Conservation (phyloP, 2,797 vertebrate species). For the Sebastes trivittatus region DNA sequence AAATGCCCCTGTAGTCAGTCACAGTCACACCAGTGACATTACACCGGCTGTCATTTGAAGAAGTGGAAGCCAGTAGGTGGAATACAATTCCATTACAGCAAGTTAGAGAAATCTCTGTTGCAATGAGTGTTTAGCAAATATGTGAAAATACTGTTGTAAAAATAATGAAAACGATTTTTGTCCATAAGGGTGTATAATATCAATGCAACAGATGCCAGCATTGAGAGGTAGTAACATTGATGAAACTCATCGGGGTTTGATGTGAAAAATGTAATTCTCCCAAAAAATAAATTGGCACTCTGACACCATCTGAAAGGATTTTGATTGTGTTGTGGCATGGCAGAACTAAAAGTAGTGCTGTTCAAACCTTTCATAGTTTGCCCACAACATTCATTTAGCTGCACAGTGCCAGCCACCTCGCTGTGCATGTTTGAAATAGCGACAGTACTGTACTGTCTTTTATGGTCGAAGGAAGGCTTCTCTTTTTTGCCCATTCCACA, state of each 20-base stretch:
- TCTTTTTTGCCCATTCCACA: constrained; percentile 3
- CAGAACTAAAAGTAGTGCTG: constrained; percentile 11
- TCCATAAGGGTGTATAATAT: neutral
- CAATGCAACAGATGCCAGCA: neutral
- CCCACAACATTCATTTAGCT: constrained; percentile 37
- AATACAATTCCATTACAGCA: neutral
- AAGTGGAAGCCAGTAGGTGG: neutral
- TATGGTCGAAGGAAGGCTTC: constrained; percentile 15
- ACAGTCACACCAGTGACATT: neutral
- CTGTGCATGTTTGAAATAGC: constrained; percentile 33
- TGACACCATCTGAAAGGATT: constrained; percentile 43
- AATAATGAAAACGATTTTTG: neutral
- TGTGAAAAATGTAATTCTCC: constrained; percentile 19
- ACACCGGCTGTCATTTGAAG: neutral
- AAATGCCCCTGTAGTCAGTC: constrained; percentile 14
- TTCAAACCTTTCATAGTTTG: constrained; percentile 28
- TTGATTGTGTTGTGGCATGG: constrained; percentile 10
- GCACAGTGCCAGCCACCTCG: constrained; percentile 19
- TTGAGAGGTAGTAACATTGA: neutral
- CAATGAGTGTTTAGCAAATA: neutral
- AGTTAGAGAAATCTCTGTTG: neutral
- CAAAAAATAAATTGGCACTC: constrained; percentile 24
- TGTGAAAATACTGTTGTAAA: neutral
- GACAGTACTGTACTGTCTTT: constrained; percentile 13
- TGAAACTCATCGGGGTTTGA: neutral